Conservation (phyloP, 2,797 vertebrate species). For the Ctenopoma kingsleyae region DNA sequence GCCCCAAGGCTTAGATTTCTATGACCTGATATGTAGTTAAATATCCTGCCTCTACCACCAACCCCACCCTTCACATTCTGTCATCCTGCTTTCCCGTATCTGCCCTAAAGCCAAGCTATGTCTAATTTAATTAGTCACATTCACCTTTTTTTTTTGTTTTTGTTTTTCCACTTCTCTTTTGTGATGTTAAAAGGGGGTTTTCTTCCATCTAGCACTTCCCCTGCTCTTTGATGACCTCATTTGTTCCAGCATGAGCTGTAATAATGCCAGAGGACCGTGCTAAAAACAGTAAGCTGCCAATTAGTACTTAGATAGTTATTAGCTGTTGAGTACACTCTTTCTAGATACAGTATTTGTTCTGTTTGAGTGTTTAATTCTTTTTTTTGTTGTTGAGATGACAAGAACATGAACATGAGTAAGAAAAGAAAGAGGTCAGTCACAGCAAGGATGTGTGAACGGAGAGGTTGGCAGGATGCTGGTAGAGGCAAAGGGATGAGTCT, state of each 20-base stretch:
- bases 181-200: slow-evolving; percentile 27
- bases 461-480: slow-evolving; percentile 36
- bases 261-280: slow-evolving; percentile 41
- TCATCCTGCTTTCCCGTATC: slow-evolving; percentile 28
- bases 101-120: slow-evolving; percentile 59
- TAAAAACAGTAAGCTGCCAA: slow-evolving; percentile 41
- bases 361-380: background rate
- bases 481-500: slow-evolving; percentile 23
- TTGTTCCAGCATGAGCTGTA: slow-evolving; percentile 52
- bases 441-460: slow-evolving; percentile 30
- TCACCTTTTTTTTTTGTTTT: slow-evolving; percentile 54
- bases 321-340: slow-evolving; percentile 26
- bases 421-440: slow-evolving; percentile 39
- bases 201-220: slow-evolving; percentile 19
- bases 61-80: slow-evolving; percentile 53
- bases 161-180: slow-evolving; percentile 31
- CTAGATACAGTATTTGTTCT: slow-evolving; percentile 4
- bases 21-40: slow-evolving; percentile 70
- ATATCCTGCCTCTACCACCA: slow-evolving; percentile 55
- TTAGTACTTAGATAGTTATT: slow-evolving; percentile 45
- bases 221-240: slow-evolving; percentile 48
- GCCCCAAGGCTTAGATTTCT: slow-evolving; percentile 71
- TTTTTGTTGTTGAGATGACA: slow-evolving; percentile 9
- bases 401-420: slow-evolving; percentile 15
- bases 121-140: slow-evolving; percentile 71